Conservation (phyloP, 1,140 invertebrate genomes). For the Drosophila lini region DNA sequence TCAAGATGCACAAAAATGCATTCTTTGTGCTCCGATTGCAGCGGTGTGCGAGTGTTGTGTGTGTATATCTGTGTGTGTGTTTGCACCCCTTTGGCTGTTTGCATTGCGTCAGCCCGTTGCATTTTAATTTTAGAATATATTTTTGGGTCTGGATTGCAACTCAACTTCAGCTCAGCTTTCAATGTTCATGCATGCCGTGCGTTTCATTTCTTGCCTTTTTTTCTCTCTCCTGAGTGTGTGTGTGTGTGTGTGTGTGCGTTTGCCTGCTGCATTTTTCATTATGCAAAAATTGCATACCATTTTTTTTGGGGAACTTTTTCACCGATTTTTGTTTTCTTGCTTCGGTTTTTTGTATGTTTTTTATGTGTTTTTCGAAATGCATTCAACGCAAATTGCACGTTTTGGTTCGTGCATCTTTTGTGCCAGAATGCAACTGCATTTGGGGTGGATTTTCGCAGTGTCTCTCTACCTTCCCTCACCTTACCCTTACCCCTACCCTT, state of each 20-base stretch:
- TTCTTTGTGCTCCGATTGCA: conserved; percentile 63
- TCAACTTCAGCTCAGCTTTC: conserved; percentile 71
- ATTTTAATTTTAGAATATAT: conserved; percentile 83
- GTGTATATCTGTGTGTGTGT: conserved; percentile 7
- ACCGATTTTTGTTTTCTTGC: conserved; percentile 62
- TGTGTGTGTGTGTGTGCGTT: conserved; percentile 30
- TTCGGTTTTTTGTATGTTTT: conserved; percentile 29
- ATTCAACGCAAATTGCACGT: conserved; percentile 81
- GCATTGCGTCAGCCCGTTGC: conserved; percentile 77
- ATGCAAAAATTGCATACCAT: conserved; percentile 81
- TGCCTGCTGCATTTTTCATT: conserved; percentile 81
- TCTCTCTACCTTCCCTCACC: conserved; percentile 40
- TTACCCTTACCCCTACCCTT: neutral
- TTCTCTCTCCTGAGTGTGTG: conserved; percentile 3
- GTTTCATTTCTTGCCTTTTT: conserved; percentile 58
- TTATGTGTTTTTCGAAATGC: conserved; percentile 55
- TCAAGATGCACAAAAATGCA: conserved; percentile 80
- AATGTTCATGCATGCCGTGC: conserved; percentile 67
- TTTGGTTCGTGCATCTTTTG: conserved; percentile 80
- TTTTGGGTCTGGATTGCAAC: conserved; percentile 79
- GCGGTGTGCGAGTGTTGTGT: conserved; percentile 47
- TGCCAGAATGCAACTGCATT: conserved; percentile 70
- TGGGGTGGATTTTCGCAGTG: conserved; percentile 73
- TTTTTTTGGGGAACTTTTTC: conserved; percentile 58
- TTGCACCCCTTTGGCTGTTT: conserved; percentile 81